Percentiles rank a stretch among this genome's conserved stretches.
Conservation (phyloP, 1,140 invertebrate species). For the Triops cancriformis region DNA sequence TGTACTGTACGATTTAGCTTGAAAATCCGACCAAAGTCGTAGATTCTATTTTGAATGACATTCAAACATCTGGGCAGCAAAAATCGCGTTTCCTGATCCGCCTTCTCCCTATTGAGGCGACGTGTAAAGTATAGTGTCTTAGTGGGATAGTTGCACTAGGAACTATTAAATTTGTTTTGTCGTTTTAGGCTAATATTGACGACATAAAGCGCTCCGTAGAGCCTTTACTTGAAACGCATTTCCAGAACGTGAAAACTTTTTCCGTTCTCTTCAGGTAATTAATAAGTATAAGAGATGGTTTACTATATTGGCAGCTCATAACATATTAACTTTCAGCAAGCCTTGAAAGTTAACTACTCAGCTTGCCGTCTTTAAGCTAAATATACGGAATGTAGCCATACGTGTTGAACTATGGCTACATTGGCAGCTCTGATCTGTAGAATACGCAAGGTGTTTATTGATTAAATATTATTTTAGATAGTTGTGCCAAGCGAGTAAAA, state of each 20-base stretch:
- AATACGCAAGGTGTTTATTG: too few relatives aligned
- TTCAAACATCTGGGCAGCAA: conserved; percentile 54
- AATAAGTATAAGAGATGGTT: too few relatives aligned
- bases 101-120: conserved; percentile 66
- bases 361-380: too few relatives aligned
- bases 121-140: conserved; percentile 51
- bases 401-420: too few relatives aligned
- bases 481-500: too few relatives aligned
- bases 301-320: too few relatives aligned
- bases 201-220: conserved; percentile 60
- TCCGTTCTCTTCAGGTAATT: conserved; percentile 64
- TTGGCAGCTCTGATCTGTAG: too few relatives aligned
- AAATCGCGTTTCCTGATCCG: conserved; percentile 64
- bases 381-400: too few relatives aligned
- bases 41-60: conserved; percentile 60
- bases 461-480: too few relatives aligned
- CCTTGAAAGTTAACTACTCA: too few relatives aligned
- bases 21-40: conserved; percentile 61
- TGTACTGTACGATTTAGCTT: conserved; percentile 41
- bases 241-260: conserved; percentile 62
- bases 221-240: conserved; percentile 60
- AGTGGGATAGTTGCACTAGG: not conserved
- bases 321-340: too few relatives aligned
- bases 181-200: conserved; percentile 50
- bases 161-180: conserved; percentile 15